Base-by-base conservation (phyloP, 64 coral and sea anemone species). In the Montipora foliosa region DNA sequence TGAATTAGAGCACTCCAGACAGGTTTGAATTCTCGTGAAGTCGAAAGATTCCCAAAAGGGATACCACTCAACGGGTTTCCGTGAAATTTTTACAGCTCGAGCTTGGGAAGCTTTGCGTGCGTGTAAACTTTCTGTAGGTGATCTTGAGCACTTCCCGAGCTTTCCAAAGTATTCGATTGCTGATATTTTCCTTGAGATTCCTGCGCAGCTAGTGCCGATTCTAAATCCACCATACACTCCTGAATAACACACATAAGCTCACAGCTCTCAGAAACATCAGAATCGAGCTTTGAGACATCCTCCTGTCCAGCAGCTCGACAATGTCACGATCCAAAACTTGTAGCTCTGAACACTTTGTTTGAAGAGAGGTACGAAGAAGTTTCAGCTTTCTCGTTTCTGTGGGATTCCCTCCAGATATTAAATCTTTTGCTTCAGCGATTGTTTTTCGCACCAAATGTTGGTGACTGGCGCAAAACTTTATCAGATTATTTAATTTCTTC, bases 1-100 rank as follows among this genome's bases (percentile, higher is more conserved):
- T 92, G 61, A 92, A 76, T 61, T 92, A 84, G 19, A 76, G 69
- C 22, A 85, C 80, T 17, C 15, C 8, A 51, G 90, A 51, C 55
- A 92, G 80, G 13, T 77, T 82, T 58, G 15, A 67, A 46, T 92
- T 92, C 44, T 83, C 62, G 9, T 92, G 71, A 19, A 85, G 25
- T 77, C 79, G 49, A 92, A 85, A 12, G 79, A 76, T 74, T 92
- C 90, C 90, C 80, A 92, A 24, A 93, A 93, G 44, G 44, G 76
- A 49, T 76, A 45, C 91, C 91, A 78, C 6, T 50, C 0, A 1
- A 44, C 3, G 74, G 74, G 44, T 76, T 44, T 76, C 74, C 37
- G 29, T 76, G 74, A 45, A 76, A 78, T 78, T 78, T 78, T 9
- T 19, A 13, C 7, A 78, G 76, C 76, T 52, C 76, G 17, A 80